Evolutionary conservation across 2,113 vertebrate genomes (phyloP).

Genomic region (Talpa occidentalis): DNA sequence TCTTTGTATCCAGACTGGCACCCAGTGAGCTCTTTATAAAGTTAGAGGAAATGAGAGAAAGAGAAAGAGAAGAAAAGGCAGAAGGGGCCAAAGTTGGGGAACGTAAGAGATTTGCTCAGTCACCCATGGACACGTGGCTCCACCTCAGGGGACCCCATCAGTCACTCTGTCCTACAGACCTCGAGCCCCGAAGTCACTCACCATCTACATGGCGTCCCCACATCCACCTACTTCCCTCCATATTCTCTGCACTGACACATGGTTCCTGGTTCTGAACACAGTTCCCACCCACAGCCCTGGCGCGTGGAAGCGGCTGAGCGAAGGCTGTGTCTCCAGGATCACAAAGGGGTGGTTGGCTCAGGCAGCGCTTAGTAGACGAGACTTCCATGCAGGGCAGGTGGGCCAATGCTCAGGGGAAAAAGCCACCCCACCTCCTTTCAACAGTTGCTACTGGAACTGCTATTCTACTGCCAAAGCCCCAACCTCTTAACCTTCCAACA

Average conservation of each 20-base stretch:
- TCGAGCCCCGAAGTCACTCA: background rate
- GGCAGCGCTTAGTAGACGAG: background rate
- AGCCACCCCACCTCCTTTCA: background rate
- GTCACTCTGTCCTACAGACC: background rate
- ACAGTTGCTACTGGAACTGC: background rate
- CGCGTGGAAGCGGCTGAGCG: background rate
- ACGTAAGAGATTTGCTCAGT: background rate
- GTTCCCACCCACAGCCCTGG: background rate
- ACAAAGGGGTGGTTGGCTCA: background rate
- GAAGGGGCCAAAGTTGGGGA: background rate
- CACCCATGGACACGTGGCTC: background rate
- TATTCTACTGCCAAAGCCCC: background rate
- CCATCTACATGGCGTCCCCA: rapidly evolving
- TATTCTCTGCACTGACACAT: background rate
- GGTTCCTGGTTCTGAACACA: background rate
- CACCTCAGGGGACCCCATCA: background rate
- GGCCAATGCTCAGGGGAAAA: background rate
- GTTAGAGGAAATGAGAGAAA: background rate
- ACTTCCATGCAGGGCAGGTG: background rate
- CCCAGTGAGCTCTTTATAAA: background rate
- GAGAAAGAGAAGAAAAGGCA: background rate
- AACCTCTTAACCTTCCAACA: background rate
- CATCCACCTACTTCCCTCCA: background rate
- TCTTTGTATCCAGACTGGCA: background rate
- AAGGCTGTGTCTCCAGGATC: background rate